These are phyloP conservation scores for Elaphurus davidianus DNA, from an alignment of 2,113 vertebrate genomes.

Conservation along the genomic window DNA sequence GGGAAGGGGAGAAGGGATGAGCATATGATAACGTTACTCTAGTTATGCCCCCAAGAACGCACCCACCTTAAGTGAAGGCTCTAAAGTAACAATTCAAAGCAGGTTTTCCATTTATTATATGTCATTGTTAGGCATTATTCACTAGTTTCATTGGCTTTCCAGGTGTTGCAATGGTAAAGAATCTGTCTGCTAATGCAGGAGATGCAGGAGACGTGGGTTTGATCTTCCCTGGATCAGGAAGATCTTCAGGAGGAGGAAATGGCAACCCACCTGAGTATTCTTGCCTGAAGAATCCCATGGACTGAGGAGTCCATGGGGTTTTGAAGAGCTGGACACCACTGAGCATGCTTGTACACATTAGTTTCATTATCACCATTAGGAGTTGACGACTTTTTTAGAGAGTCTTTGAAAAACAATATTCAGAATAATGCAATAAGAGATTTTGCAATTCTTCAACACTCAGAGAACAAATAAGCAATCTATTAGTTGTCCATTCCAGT, in stretches of 20 bases:
- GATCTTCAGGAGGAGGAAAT: background rate
- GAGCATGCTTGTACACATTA: background rate
- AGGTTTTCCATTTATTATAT: background rate
- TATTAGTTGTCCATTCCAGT: background rate
- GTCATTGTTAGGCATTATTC: background rate
- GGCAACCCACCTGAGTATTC: background rate
- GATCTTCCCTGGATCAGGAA: background rate
- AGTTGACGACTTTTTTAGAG: background rate
- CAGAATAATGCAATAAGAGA: slow-evolving; percentile 4
- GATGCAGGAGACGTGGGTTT: background rate
- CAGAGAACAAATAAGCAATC: background rate
- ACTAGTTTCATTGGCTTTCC: background rate
- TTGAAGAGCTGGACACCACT: background rate
- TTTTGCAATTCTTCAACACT: background rate
- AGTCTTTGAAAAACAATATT: slow-evolving; percentile 31
- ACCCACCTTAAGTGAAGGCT: background rate
- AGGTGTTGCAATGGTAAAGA: background rate
- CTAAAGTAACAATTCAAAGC: background rate
- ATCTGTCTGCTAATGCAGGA: background rate
- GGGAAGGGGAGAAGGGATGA: too few relatives aligned
- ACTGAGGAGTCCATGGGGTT: background rate
- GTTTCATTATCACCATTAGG: background rate
- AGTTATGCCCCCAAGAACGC: background rate
- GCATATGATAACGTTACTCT: background rate
- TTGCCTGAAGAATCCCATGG: background rate